phyloP scores from a whole-genome alignment of 2,888 invertebrate genomes.

The Hoplodrina blanda region DNA sequence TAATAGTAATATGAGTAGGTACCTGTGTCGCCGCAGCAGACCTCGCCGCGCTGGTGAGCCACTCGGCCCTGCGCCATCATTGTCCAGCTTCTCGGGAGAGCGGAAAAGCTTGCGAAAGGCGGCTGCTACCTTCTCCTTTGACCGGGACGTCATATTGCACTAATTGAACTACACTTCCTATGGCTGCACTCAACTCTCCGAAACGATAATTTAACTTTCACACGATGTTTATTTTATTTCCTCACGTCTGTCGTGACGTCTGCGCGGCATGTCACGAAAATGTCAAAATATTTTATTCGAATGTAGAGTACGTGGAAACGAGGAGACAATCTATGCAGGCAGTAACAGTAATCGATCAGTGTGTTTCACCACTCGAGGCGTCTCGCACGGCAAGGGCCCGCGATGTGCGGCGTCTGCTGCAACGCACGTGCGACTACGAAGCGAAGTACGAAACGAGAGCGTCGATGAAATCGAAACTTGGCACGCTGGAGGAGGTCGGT shows the following conservation, averaged over 20 bases:
- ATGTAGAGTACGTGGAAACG: constrained; percentile 53
- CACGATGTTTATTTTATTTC: constrained; percentile 68
- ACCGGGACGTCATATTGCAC: constrained; percentile 93
- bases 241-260: constrained; percentile 68
- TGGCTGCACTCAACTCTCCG: constrained; percentile 72
- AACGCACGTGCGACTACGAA: constrained; percentile 82
- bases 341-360: constrained; percentile 51
- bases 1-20: constrained; percentile 23
- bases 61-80: constrained; percentile 91
- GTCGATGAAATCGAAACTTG: constrained; percentile 84
- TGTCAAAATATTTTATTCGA: constrained; percentile 75
- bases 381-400: constrained; percentile 74
- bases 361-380: constrained; percentile 73
- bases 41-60: constrained; percentile 91
- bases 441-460: constrained; percentile 69
- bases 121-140: constrained; percentile 95
- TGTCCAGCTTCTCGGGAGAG: constrained; percentile 93
- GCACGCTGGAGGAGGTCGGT: constrained; percentile 80
- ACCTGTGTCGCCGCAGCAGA: constrained; percentile 88
- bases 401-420: constrained; percentile 69
- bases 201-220: constrained; percentile 68
- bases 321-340: constrained; percentile 50
- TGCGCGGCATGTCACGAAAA: constrained; percentile 76
- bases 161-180: constrained; percentile 72
- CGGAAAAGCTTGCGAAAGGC: constrained; percentile 95